Evolutionary conservation across 2,888 invertebrate genomes (phyloP).

Genomic region (Malthinus flaveolus): DNA sequence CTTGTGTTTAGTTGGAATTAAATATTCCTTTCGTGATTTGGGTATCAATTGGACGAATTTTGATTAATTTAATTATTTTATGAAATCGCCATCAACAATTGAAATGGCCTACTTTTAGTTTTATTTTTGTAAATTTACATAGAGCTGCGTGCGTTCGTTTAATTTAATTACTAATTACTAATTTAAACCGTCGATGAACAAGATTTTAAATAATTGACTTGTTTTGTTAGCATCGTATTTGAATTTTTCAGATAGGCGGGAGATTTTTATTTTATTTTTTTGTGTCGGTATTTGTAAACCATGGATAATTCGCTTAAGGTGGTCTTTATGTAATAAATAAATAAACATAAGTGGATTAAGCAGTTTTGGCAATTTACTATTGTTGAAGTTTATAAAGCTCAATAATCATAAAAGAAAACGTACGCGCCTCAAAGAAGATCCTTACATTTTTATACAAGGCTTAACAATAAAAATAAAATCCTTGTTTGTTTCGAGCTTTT

Average conservation of each 20-base stretch:
- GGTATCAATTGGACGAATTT: conserved; percentile 16
- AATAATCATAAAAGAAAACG: conserved; percentile 1
- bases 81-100: too few relatives aligned
- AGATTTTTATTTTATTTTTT: too few relatives aligned
- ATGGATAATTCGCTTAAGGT: conserved; percentile 4
- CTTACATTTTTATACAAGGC: not conserved
- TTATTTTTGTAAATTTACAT: too few relatives aligned
- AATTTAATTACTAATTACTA: too few relatives aligned
- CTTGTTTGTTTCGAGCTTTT: not conserved
- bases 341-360: conserved; percentile 3
- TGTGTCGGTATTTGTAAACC: not conserved
- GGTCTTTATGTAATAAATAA: conserved; percentile 3
- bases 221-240: too few relatives aligned
- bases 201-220: too few relatives aligned
- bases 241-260: too few relatives aligned
- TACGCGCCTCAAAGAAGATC: not conserved
- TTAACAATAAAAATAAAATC: not conserved
- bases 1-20: conserved; percentile 26
- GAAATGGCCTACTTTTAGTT: too few relatives aligned
- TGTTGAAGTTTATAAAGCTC: not conserved
- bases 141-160: too few relatives aligned
- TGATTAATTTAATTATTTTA: not conserved
- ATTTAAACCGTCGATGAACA: too few relatives aligned
- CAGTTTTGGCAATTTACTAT: not conserved
- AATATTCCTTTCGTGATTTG: conserved; percentile 27